Base-by-base conservation (phyloP, 2,113 vertebrate genomes). In the Mus pahari region DNA sequence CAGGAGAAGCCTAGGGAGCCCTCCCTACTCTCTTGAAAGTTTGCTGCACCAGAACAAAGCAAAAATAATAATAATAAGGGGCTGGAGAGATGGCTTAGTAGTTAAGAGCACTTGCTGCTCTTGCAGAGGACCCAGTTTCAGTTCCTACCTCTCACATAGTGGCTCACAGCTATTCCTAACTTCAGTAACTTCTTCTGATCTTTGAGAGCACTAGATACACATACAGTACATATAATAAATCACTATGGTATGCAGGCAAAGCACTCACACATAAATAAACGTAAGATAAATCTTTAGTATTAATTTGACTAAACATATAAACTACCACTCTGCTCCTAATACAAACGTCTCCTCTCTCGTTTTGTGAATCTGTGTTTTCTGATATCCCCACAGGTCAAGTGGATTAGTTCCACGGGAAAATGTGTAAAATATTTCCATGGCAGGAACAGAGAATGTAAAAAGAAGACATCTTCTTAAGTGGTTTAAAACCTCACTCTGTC, bases 321-420 rank as follows among this genome's bases (percentile, higher is more conserved):
- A 91, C 84, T 78, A 58, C 28, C 55, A n/a, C 36, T 42, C 13
- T 5, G 26, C 13, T 10, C 58, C 16, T 6, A 8, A 2, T 33
- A 58, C 39, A 62, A 60, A 74, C 6, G 36, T 53, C 36, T 66
- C 77, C 28, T 26, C 4, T n/a, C 8, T 55, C 31, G 12, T 64
- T 88, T 70, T 78, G 39, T n/a, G 89, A n/a, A 62, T 83, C 22
- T 92, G 60, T 33, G 58, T 73, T 89, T 86, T 89, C 20, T 90
- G 42, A 66, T 86, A 50, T 39, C 64, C 58, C 17, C 84, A 3
- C 12, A 77, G 58, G 36, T 33, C 50, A 42, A 19, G 9, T 53
- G 2, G 22, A 53, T 90, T 83, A 26, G 36, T 77, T 83, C 60
- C 60, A 31, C 33, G 22, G 20, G 53, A 53, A 75, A 64, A 60